Base-by-base conservation (phyloP, 2,113 vertebrate genomes). In the zebrafish (Danio rerio) region DNA sequence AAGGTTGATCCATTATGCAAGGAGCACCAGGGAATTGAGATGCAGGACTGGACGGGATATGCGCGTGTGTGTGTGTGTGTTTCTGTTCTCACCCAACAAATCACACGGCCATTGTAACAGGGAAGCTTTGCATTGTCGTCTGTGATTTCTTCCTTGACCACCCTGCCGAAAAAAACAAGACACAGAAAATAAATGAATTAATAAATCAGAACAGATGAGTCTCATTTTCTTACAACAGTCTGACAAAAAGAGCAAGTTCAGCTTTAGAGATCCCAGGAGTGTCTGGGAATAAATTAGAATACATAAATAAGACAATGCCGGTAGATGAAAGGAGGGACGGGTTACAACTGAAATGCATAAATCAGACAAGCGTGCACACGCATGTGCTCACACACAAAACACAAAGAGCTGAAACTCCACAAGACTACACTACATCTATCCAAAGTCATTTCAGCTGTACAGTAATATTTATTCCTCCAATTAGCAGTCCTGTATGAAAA, bases 81-180 rank as follows among this genome's bases (percentile, higher is more conserved):
- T 21, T 75, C 3, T 55, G 16, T 45, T 58, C 95, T 96, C 92
- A 97, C 96, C 96, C 96, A 97, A 88, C 96, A 97, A 59, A 97
- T 95, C 74, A 97, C 96, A 85, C 96, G 92, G 78, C 96, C 96
- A 9, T 97, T 97, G 92, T 97, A 97, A 88, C 96, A 97, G 12
- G 96, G 96, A 75, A 97, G 88, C 89, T 93, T 96, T 69, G 96
- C 95, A 16, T 90, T 90, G 80, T 97, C 96, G 16, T 97, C 96
- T 0, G 95, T 96, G 85, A 97, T 96, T 88, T 97, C 96, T 80
- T 97, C 96, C 87, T 97, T 97, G 89, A 97, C 96, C 93, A 97
- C 96, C 86, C 96, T 97, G 91, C 20, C 53, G 88, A 88, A 52
- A 63, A n/a, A 20, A 63, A 31, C 58, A 52, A 81, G 45, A 86